A percentile compares a stretch with the other conserved stretches of the same genome.
phyloP scores from a whole-genome alignment of 2,888 invertebrate genomes.

The Hyposoter didymator region DNA sequence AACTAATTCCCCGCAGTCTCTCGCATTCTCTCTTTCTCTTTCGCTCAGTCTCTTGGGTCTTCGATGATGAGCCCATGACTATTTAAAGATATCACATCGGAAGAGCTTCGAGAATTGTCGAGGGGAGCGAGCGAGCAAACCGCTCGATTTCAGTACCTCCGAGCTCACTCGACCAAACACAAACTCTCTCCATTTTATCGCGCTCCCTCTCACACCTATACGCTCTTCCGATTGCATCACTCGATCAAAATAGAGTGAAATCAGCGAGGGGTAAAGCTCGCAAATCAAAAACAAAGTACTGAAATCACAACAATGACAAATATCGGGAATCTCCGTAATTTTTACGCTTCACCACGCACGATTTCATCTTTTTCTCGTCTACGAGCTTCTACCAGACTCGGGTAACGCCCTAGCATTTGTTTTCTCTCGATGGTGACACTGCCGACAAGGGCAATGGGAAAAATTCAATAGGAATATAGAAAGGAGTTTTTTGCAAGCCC shows the following conservation, averaged over 20 bases:
- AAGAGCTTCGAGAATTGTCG: constrained; percentile 31
- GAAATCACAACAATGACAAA: neutral
- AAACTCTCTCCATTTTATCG: constrained; percentile 12
- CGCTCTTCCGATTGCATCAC: constrained; percentile 40
- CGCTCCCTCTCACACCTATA: constrained; percentile 23
- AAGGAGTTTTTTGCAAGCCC: neutral
- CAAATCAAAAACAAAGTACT: neutral
- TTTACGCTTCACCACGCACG: neutral
- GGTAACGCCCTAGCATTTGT: neutral
- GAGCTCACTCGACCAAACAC: constrained; percentile 39
- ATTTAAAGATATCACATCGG: constrained; percentile 69
- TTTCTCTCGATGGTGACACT: neutral
- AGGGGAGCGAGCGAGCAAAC: constrained; percentile 48
- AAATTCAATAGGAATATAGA: neutral
- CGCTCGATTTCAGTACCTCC: constrained; percentile 40
- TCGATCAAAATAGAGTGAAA: constrained; percentile 10
- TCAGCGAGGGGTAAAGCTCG: constrained; percentile 6
- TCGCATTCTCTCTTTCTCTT: neutral
- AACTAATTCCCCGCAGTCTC: neutral
- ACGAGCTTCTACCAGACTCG: neutral
- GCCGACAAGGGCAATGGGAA: neutral
- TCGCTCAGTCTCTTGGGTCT: constrained; percentile 16
- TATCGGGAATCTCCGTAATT: neutral
- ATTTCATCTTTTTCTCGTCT: neutral
- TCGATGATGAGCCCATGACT: constrained; percentile 66